These are phyloP conservation scores for Eudemis profundana DNA, from an alignment of 2,888 invertebrate genomes.

Conservation along the genomic window DNA sequence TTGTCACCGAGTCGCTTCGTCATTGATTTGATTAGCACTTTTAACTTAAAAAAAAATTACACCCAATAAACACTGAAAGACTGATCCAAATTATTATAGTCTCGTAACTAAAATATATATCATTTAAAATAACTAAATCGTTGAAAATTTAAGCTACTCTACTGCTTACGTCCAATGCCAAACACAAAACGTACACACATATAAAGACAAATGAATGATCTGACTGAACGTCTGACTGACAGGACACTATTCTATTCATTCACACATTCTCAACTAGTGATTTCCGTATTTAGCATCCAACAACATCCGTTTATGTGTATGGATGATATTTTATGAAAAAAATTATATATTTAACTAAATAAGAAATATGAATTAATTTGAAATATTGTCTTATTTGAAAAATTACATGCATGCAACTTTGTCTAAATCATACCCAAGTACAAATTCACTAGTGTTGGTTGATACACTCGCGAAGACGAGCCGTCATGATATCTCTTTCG, in stretches of 20 bases:
- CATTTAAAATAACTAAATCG: neutral
- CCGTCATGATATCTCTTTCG: too few relatives aligned
- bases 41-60: slow-evolving; percentile 4
- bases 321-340: too few relatives aligned
- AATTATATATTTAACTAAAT: too few relatives aligned
- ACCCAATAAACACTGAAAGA: neutral
- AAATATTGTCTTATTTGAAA: too few relatives aligned
- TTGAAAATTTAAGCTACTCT: slow-evolving; percentile 3
- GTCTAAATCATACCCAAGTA: too few relatives aligned
- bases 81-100: neutral
- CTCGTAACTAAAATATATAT: neutral
- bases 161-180: neutral
- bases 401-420: too few relatives aligned
- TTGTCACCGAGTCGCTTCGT: slow-evolving; percentile 39
- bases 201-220: slow-evolving; percentile 13
- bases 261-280: slow-evolving; percentile 4
- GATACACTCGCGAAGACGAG: too few relatives aligned
- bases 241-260: neutral
- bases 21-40: slow-evolving; percentile 36
- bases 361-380: too few relatives aligned
- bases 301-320: too few relatives aligned
- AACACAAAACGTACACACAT: slow-evolving; percentile 17
- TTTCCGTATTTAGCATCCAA: neutral
- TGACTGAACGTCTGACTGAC: slow-evolving; percentile 6
- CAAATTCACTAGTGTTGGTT: too few relatives aligned